These are phyloP conservation scores for Oryzias javanicus DNA, from an alignment of 2,113 vertebrate genomes.

Conservation along the genomic window DNA sequence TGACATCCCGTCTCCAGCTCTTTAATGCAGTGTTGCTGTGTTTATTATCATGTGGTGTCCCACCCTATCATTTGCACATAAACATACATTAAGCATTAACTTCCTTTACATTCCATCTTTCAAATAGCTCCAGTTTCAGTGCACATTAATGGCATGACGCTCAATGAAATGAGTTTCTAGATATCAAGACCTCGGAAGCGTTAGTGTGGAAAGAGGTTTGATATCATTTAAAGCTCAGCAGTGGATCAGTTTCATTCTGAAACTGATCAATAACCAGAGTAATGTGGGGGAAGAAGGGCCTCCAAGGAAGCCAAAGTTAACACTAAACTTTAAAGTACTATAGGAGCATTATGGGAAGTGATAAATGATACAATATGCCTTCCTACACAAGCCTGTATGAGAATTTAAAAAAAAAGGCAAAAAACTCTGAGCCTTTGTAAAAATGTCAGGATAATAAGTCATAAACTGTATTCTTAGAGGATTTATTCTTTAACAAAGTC, in stretches of 20 bases:
- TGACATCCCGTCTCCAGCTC: not conserved
- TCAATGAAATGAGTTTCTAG: constrained; percentile 3
- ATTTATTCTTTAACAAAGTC: no score
- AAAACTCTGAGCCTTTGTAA: not conserved
- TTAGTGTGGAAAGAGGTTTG: constrained; percentile 4
- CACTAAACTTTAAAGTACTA: constrained; percentile 18
- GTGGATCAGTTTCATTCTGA: constrained; percentile 8
- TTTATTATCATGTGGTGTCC: not conserved
- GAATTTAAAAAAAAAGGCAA: constrained; percentile 8
- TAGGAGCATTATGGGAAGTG: constrained; percentile 18
- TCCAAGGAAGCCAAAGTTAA: constrained; percentile 23
- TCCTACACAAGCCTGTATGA: constrained; percentile 2
- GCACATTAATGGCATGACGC: constrained; percentile 5
- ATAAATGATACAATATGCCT: constrained; percentile 20
- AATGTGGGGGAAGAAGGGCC: constrained; percentile 21
- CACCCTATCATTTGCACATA: not conserved
- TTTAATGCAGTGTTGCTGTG: not conserved
- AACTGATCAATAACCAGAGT: constrained; percentile 20
- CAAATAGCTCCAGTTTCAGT: not conserved
- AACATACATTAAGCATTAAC: constrained; percentile 1
- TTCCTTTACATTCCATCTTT: constrained; percentile 10
- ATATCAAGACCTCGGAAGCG: constrained; percentile 6
- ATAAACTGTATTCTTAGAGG: no score
- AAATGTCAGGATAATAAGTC: no score
- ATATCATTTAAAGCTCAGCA: constrained; percentile 19